A percentile compares a stretch with the other conserved stretches of the same genome.
Conservation (phyloP, 2,797 vertebrate genomes). For the Pelochelys cantorii region DNA sequence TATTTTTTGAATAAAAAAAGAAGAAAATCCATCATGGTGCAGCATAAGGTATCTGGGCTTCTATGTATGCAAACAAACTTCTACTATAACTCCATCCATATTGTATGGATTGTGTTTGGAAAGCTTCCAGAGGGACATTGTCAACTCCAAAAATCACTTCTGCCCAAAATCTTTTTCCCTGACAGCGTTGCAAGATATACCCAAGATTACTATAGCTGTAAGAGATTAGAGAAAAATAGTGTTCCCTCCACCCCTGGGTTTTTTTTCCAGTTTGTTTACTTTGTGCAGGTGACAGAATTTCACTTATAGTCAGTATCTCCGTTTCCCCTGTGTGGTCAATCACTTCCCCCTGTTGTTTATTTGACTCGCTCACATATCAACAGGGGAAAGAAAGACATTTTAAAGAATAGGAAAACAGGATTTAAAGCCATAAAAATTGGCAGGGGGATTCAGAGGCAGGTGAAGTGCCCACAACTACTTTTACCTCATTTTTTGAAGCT, state of each 20-base stretch:
- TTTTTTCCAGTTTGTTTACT: conserved; percentile 27
- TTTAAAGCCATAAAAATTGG: conserved; percentile 31
- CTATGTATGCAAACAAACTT: background rate
- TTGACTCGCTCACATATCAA: conserved; percentile 1
- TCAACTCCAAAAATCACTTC: background rate
- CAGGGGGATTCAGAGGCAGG: conserved; percentile 1
- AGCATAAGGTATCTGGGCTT: background rate
- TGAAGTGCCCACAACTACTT: background rate
- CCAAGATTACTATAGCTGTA: background rate
- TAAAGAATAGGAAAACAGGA: conserved; percentile 15
- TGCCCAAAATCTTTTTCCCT: background rate
- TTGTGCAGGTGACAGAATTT: conserved; percentile 19
- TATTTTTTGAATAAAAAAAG: background rate
- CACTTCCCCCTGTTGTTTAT: conserved; percentile 23
- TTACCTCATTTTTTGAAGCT: conserved; percentile 3
- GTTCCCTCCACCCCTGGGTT: background rate
- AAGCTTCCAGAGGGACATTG: background rate
- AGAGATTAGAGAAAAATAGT: background rate
- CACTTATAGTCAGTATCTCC: background rate
- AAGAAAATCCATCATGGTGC: background rate
- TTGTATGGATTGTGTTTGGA: background rate
- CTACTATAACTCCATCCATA: background rate
- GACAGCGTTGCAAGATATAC: background rate
- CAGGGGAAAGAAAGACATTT: conserved; percentile 17
- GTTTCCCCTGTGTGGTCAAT: conserved; percentile 13